phyloP scores from a whole-genome alignment of 64 coral and sea anemone species.

The Trachythela sp. region DNA sequence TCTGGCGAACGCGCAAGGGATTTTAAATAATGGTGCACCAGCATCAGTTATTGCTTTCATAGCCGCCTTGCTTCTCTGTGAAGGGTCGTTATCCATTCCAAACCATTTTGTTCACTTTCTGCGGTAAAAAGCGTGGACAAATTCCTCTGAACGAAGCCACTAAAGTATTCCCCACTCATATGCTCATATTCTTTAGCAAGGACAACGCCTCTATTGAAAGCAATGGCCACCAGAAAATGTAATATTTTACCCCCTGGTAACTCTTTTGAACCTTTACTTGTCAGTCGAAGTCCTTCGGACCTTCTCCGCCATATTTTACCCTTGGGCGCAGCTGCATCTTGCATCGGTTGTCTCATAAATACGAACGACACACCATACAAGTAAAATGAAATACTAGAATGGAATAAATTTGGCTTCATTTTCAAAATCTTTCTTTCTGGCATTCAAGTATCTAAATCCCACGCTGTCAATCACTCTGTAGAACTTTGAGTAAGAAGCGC shows the following conservation, averaged over 20 bases:
- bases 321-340: background rate
- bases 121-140: background rate
- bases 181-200: background rate
- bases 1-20: background rate
- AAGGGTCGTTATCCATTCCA: background rate
- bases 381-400: background rate
- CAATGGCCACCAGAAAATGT: background rate
- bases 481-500: background rate
- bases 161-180: conserved; percentile 8
- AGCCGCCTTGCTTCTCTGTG: background rate
- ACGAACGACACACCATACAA: background rate
- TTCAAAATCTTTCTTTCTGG: background rate
- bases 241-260: background rate
- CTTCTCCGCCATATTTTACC: background rate
- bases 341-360: background rate
- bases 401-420: background rate
- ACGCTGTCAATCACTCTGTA: background rate
- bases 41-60: background rate
- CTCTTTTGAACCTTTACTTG: background rate
- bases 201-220: background rate
- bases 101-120: background rate
- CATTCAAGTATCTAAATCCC: background rate
- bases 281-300: background rate
- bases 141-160: background rate
- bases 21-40: background rate